Evolutionary conservation across 2,888 invertebrate genomes (phyloP).

Genomic region (Spicauda simplicius): DNA sequence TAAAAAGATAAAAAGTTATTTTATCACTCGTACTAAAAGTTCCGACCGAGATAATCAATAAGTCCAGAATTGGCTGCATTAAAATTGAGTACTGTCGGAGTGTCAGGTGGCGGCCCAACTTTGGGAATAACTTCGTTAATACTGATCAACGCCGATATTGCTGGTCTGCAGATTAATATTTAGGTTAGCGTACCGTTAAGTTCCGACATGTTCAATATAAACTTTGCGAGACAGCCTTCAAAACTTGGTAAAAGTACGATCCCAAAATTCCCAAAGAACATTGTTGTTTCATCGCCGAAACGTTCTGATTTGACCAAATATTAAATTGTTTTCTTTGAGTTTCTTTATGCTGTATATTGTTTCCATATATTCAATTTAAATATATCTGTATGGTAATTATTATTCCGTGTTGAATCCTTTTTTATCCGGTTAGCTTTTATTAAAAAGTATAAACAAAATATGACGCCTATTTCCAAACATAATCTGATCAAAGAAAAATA

Average conservation of each 20-base stretch:
- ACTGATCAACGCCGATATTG: slow-evolving; percentile 16
- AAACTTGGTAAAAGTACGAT: slow-evolving; percentile 19
- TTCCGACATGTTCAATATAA: slow-evolving; percentile 26
- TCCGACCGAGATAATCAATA: neutral
- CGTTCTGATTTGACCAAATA: neutral
- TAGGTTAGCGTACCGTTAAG: slow-evolving; percentile 19
- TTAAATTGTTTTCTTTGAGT: neutral
- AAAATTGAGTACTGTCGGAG: neutral
- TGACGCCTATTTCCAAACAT: no score
- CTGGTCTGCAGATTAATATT: slow-evolving; percentile 25
- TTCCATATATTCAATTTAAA: neutral
- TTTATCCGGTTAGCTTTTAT: no score
- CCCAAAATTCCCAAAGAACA: slow-evolving; percentile 7
- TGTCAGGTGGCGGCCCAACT: slow-evolving; percentile 4
- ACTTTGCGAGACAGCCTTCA: slow-evolving; percentile 26
- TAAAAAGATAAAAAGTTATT: no score
- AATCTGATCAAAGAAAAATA: no score
- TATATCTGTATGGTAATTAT: neutral
- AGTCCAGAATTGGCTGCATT: slow-evolving; percentile 5
- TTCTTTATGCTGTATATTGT: neutral
- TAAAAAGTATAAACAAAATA: no score
- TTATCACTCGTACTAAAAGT: neutral
- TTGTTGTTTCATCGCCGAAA: neutral
- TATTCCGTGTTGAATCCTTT: neutral
- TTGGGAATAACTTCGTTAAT: slow-evolving; percentile 11